phyloP scores from a whole-genome alignment of 2,797 vertebrate species.

The Numenius phaeopus region DNA sequence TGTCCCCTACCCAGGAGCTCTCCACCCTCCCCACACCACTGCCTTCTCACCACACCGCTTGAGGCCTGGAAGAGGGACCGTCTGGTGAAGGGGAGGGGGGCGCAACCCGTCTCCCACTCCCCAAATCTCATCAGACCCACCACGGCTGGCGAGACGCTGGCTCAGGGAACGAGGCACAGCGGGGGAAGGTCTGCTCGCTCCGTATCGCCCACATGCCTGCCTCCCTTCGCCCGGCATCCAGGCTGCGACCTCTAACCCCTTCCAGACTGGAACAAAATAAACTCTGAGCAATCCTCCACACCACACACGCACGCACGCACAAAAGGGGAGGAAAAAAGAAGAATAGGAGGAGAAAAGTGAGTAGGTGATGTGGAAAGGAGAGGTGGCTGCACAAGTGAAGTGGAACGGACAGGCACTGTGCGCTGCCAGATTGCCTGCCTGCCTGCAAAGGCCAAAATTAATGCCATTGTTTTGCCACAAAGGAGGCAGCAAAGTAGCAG shows the following conservation, averaged over 20 bases:
- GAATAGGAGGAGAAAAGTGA: background rate
- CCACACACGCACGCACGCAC: background rate
- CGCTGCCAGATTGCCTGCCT: slow-evolving; percentile 36
- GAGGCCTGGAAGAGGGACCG: background rate
- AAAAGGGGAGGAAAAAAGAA: background rate
- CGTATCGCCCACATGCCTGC: background rate
- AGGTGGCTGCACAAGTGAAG: slow-evolving; percentile 72
- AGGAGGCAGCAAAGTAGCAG: slow-evolving; percentile 86
- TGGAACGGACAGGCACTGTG: slow-evolving; percentile 89
- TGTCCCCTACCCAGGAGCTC: background rate
- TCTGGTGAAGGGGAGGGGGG: too few species aligned
- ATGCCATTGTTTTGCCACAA: slow-evolving; percentile 90
- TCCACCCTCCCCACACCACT: accelerated
- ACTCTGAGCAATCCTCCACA: background rate
- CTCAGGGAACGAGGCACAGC: background rate
- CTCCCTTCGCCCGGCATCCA: background rate
- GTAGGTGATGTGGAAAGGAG: slow-evolving; percentile 34
- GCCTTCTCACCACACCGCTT: background rate
- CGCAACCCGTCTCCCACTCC: background rate
- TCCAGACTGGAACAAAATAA: background rate
- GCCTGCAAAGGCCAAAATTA: slow-evolving; percentile 86
- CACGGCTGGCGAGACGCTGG: accelerated
- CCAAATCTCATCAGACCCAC: accelerated
- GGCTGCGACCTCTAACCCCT: background rate
- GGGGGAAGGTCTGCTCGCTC: background rate